Percentiles rank a stretch among this genome's conserved stretches.
Evolutionary conservation across 2,888 invertebrate species (phyloP).

Genomic region (Nesidiocoris tenuis): DNA sequence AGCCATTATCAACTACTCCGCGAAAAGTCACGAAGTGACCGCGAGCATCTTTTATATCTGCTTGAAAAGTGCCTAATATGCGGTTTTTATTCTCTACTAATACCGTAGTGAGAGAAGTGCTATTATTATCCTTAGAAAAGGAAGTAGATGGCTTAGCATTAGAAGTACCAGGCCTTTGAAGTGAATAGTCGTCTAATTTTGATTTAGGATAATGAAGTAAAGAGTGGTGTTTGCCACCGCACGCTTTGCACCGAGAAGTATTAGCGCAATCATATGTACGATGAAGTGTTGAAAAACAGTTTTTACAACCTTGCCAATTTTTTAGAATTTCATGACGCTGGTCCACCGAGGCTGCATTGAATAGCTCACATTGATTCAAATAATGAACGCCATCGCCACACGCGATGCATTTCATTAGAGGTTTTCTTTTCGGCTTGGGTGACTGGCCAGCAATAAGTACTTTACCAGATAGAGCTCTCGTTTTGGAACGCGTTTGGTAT

Average conservation of each 20-base stretch:
- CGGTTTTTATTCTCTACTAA: not conserved
- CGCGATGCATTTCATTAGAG: not conserved
- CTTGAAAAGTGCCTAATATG: not conserved
- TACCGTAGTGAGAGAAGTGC: not conserved
- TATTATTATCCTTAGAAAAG: not conserved
- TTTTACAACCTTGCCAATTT: not conserved
- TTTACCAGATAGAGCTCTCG: not conserved
- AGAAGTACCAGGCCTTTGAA: not conserved
- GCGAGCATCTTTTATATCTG: not conserved
- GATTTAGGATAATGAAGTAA: not conserved
- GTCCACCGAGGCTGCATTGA: not conserved
- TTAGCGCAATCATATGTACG: not conserved
- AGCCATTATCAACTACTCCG: not conserved
- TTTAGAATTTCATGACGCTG: not conserved
- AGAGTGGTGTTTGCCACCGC: not conserved
- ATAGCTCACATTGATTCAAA: not conserved
- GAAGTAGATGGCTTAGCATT: not conserved
- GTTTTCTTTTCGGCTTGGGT: not conserved
- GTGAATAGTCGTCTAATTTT: too few species aligned
- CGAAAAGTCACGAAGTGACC: not conserved
- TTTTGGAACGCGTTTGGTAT: not conserved
- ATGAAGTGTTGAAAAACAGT: not conserved
- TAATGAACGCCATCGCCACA: not conserved
- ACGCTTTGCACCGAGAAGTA: not conserved
- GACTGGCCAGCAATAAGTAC: not conserved